Evolutionary conservation across 2,797 vertebrate genomes (phyloP), one percentile per base, ranked within the genome.

Genomic region (Falco rusticolus): DNA sequence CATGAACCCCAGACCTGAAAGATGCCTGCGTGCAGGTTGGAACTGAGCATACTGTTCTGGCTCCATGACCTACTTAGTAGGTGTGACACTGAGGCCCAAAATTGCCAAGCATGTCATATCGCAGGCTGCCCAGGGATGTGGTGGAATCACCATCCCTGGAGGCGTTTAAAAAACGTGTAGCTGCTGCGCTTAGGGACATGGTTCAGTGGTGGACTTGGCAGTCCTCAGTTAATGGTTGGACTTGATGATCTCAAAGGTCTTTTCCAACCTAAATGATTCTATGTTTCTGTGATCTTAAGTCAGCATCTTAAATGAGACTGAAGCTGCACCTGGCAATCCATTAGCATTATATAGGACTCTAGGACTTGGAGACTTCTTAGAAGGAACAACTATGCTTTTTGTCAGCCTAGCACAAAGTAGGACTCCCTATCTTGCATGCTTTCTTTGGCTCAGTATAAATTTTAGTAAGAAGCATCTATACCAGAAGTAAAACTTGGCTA

Each of bases 1-100:
- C 33, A 13, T 1, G 39, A 48, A 4, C 24, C 34, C 51, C 17
- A 2, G 10, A 2, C 4, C 41, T 17, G 3, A 7, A 24, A 34
- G 16, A 31, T 43, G 25, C 22, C 64, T 43, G 37, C 5, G 0
- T 76, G 60, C 72, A 43, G 69, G 33, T 8, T 20, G 50, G 64
- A 56, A 14, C 53, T 60, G 41, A 14, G 24, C 1, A 1, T 34
- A 5, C 14, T 82, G 18, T 47, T 60, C 24, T 24, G 45, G 39
- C 20, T 60, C 48, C 8, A 0, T 20, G 68, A 20, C 25, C 61
- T 61, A 4, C 63, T 47, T 21, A 9, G 2, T 3, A 11, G 50
- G 34, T 53, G 74, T 39, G 61, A 64, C 5, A 3, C 79, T 18
- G 61, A 45, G 79, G 33, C 41, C 31, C 2, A 8, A 33, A 26